phyloP scores from a whole-genome alignment of 2,797 vertebrate species.

The Hybognathus amarus region DNA sequence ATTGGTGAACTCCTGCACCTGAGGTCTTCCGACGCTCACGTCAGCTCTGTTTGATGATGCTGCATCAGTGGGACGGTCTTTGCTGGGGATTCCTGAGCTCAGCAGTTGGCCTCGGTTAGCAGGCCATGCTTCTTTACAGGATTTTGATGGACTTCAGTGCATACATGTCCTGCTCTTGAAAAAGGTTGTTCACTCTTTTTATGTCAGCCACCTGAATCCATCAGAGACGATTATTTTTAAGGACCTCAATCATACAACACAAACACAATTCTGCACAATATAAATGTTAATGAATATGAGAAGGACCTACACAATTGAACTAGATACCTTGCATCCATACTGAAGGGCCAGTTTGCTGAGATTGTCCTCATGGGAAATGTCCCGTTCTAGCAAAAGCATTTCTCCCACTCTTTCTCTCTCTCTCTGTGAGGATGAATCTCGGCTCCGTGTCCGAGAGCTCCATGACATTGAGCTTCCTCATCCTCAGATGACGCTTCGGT shows the following conservation, averaged over 20 bases:
- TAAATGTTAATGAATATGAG: neutral
- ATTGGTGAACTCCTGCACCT: conserved; percentile 69
- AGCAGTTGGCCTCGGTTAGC: conserved; percentile 76
- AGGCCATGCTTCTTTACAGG: conserved; percentile 85
- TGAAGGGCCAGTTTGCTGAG: conserved; percentile 93
- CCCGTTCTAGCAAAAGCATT: conserved; percentile 81
- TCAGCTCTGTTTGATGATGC: conserved; percentile 24
- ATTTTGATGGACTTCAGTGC: conserved; percentile 92
- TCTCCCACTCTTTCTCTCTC: conserved; percentile 64
- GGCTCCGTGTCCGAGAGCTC: conserved; percentile 76
- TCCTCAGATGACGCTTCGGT: conserved; percentile 78
- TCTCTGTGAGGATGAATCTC: conserved; percentile 64
- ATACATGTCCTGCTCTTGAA: conserved; percentile 92
- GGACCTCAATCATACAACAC: neutral
- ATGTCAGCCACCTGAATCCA: conserved; percentile 88
- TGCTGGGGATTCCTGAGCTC: conserved; percentile 61
- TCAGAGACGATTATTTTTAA: conserved; percentile 48
- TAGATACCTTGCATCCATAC: conserved; percentile 91
- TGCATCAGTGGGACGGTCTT: conserved; percentile 32
- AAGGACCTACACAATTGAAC: neutral
- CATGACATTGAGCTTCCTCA: conserved; percentile 76
- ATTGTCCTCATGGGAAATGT: conserved; percentile 82
- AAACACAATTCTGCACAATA: neutral
- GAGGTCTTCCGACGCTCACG: neutral
- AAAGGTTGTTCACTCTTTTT: conserved; percentile 91